Percentiles rank a stretch among this genome's conserved stretches.
Conservation (phyloP, 2,797 vertebrate species). For the Danio aesculapii region DNA sequence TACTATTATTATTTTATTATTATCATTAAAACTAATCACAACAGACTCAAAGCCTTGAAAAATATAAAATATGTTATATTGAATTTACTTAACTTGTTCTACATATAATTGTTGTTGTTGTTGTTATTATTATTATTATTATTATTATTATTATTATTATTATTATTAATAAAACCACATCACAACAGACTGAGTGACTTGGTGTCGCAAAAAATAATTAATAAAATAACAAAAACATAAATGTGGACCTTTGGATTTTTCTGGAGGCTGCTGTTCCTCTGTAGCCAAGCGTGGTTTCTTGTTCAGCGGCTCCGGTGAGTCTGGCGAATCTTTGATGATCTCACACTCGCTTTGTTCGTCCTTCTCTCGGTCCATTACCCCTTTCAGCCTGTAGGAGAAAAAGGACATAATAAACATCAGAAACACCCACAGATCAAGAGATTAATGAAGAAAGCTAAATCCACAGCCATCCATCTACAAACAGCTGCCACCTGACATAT, state of each 20-base stretch:
- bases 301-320: constrained; percentile 95
- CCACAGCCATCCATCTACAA: constrained; percentile 6
- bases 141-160: too few relatives aligned
- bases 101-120: too few relatives aligned
- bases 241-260: constrained; percentile 91
- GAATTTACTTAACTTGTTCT: too few relatives aligned
- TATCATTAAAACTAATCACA: too few relatives aligned
- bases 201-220: background rate
- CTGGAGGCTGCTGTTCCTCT: constrained; percentile 86
- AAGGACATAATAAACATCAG: constrained; percentile 3
- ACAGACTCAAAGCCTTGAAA: too few relatives aligned
- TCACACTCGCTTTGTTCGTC: constrained; percentile 90
- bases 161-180: too few relatives aligned
- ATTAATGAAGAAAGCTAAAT: constrained; percentile 20
- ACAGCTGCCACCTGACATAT: background rate
- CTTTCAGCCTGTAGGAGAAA: constrained; percentile 83
- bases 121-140: too few relatives aligned
- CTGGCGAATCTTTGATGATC: constrained; percentile 97
- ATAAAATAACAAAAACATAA: background rate
- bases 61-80: too few relatives aligned
- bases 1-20: too few relatives aligned
- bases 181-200: too few relatives aligned
- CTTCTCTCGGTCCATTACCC: constrained; percentile 88
- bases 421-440: background rate
- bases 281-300: constrained; percentile 92